Evolutionary conservation across 2,113 vertebrate genomes (phyloP).

Genomic region (Aramus guarauna): DNA sequence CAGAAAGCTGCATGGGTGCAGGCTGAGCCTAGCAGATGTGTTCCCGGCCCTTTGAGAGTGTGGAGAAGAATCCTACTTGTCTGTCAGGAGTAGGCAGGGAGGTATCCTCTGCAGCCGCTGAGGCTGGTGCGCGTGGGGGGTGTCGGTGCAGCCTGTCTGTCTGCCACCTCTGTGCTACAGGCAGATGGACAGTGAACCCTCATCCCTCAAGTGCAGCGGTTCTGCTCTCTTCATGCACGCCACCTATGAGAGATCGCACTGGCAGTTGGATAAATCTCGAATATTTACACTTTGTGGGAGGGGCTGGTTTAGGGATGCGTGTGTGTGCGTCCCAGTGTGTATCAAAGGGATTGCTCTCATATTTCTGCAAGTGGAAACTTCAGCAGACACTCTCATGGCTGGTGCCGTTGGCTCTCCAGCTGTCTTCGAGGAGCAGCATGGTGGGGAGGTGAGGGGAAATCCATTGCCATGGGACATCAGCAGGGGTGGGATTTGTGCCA

Average conservation of each 20-base stretch:
- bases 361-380: background rate
- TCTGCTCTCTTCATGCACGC: fast-evolving
- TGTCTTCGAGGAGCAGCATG: fast-evolving
- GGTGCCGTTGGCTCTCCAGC: background rate
- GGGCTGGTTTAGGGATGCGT: background rate
- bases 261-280: background rate
- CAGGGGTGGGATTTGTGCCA: background rate
- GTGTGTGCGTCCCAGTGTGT: background rate
- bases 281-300: background rate
- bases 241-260: background rate
- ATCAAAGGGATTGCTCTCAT: background rate
- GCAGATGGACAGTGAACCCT: background rate
- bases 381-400: background rate
- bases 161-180: background rate
- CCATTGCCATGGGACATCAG: background rate
- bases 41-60: background rate
- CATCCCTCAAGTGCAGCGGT: background rate
- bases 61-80: background rate
- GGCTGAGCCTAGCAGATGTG: background rate
- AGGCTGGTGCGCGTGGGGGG: fast-evolving
- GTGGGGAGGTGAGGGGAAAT: background rate
- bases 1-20: background rate
- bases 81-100: background rate
- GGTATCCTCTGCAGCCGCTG: background rate
- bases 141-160: background rate